Conservation (phyloP, 2,113 vertebrate genomes). For the Archilochus colubris region DNA sequence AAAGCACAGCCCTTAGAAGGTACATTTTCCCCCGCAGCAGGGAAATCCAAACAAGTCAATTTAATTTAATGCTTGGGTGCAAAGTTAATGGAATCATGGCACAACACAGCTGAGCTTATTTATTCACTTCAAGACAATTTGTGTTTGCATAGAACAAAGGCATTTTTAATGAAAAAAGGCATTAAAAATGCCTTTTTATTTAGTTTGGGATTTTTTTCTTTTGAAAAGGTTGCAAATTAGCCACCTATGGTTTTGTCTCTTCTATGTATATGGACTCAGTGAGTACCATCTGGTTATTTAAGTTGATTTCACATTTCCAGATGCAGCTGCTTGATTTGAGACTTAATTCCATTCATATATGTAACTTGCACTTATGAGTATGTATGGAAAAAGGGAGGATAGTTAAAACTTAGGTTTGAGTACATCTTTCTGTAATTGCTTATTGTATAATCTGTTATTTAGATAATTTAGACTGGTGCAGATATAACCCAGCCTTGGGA, state of each 20-base stretch:
- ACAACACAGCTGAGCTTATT: slow-evolving; percentile 68
- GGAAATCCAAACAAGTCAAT: slow-evolving; percentile 51
- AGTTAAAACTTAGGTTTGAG: not conserved
- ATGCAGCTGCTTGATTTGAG: not conserved
- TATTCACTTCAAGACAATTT: slow-evolving; percentile 5
- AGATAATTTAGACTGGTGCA: not conserved
- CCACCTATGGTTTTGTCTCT: not conserved
- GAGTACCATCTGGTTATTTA: not conserved
- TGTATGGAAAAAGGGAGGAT: not conserved
- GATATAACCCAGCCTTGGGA: not conserved
- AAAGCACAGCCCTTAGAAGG: slow-evolving; percentile 49
- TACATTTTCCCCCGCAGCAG: slow-evolving; percentile 44
- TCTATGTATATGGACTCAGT: not conserved
- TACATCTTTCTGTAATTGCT: not conserved
- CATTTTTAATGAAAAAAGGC: not conserved
- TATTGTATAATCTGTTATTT: not conserved
- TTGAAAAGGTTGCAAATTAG: not conserved
- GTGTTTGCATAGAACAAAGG: not conserved
- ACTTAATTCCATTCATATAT: not conserved
- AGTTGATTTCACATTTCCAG: not conserved
- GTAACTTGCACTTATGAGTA: not conserved
- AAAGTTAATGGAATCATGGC: slow-evolving; percentile 71
- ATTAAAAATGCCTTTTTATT: not conserved
- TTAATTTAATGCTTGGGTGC: slow-evolving; percentile 75
- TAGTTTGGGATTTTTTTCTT: not conserved